Base-by-base conservation (phyloP, 2,797 vertebrate genomes). In the Pseudomugil tenellus region DNA sequence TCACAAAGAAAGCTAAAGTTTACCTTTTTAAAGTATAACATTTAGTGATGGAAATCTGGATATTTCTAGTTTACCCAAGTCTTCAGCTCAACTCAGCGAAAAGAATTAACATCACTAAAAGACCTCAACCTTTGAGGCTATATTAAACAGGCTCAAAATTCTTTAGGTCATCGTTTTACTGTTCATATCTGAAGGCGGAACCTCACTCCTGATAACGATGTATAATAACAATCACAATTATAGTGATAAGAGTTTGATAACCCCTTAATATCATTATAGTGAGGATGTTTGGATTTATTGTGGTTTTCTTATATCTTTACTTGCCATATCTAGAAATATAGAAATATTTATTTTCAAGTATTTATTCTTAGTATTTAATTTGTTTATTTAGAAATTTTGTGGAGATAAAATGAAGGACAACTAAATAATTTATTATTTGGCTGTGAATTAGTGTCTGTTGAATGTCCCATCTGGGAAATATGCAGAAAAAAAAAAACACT, bases 1-100 rank as follows among this genome's bases (percentile, higher is more conserved):
- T 64, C 39, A 62, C 53, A 53, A 64, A 57, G 39, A 73, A 55
- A 72, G 29, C 9, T 31, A 48, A 26, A 29, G 58, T 48, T 58
- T 67, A 58, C 41, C 56, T 39, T 49, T 61, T 34, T 32, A 31
- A 49, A 32, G 29, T 70, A 8, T 61, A 23, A 39, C 48, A 61
- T 60, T 61, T 11, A 25, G 43, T 14, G 56, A 23, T 17, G 56
- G 56, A 39, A 2, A 11, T 28, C 39, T n/a, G 17, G 9, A 17
- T 28, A 28, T 58, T 63, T 54, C 51, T 14, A 48, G 10, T 12
- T 16, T n/a, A 17, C 25, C 29, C 10, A n/a, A 23, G 17, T 6
- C 1, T 43, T 39, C 23, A 13, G 51, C 29, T 43, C 19, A 43
- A n/a, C 7, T 21, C 43, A 21, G 43, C 43, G 21, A 46, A 43